Evolutionary conservation across 2,888 invertebrate genomes (phyloP), one percentile per base, ranked within the genome.

Genomic region (Cryptophagus acutangulus): DNA sequence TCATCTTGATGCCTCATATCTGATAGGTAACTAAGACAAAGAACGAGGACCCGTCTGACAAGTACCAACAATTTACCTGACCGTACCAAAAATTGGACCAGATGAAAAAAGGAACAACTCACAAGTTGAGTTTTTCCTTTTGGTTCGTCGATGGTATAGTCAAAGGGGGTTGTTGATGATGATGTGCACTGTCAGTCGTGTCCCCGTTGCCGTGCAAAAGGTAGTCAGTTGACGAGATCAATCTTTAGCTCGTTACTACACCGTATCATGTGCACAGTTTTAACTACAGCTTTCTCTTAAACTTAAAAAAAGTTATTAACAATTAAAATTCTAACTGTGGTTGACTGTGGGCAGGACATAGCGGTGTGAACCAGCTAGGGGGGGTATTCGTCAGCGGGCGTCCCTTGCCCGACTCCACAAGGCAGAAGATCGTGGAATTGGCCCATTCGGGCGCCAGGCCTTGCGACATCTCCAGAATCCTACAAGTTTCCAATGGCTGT

Each of bases 301-400:
- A n/a, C n/a, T n/a, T n/a, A n/a, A n/a, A n/a, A n/a, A n/a, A n/a
- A n/a, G n/a, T n/a, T n/a, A n/a, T n/a, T n/a, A n/a, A n/a, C n/a
- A n/a, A n/a, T n/a, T n/a, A 3, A 26, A 26, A 35, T 39, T 38
- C 54, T 60, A 58, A 60, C 59, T 52, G 54, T 55, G 74, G 75
- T 76, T 74, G 72, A 73, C 74, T 77, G 73, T 77, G 76, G 75
- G 73, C 77, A 79, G 79, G 96, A 74, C 96, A 97, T 82, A 95
- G 94, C 78, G 97, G 96, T 71, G 91, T 97, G 73, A 96, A 97
- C 82, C 96, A 97, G 79, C 83, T 97, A 75, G 96, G 96, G 70
- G 96, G 97, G 70, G 94, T 96, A 70, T 99, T 94, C 81, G 96
- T 97, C 74, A 93, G 94, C 76, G 97, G 97, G 54, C 81, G 97